Evolutionary conservation across 1,140 invertebrate species (phyloP).

Genomic region (Trinorchestia longiramus): DNA sequence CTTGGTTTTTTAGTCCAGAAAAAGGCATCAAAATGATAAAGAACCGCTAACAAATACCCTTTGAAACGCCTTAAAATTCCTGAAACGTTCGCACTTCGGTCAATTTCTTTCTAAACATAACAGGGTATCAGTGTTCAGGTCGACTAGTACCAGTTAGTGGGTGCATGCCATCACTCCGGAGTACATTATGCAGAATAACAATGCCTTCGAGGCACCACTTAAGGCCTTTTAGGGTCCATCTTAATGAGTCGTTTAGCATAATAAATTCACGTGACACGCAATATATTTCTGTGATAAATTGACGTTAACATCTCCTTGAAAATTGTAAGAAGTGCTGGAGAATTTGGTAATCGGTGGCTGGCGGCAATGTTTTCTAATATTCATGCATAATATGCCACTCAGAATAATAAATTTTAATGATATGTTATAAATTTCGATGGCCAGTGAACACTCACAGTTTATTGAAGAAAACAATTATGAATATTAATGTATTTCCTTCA

Average conservation of each 20-base stretch:
- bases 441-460: neutral
- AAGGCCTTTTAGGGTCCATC: neutral
- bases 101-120: neutral
- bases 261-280: neutral
- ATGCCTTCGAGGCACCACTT: neutral
- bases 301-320: slow-evolving; percentile 19
- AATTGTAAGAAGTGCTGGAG: neutral
- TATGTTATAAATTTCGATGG: neutral
- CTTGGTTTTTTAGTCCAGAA: too few relatives aligned
- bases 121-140: neutral
- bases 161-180: neutral
- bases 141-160: neutral
- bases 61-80: neutral
- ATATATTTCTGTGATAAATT: neutral
- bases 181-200: neutral
- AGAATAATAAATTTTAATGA: neutral
- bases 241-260: slow-evolving; percentile 27
- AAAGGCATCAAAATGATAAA: neutral
- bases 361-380: neutral
- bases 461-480: neutral
- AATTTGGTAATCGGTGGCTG: neutral
- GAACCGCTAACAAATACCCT: neutral
- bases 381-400: neutral
- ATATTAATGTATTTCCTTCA: neutral
- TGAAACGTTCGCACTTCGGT: neutral